A percentile compares a stretch with the other conserved stretches of the same genome.
phyloP scores from a whole-genome alignment of 2,797 vertebrate genomes.

The Danionella dracula region DNA sequence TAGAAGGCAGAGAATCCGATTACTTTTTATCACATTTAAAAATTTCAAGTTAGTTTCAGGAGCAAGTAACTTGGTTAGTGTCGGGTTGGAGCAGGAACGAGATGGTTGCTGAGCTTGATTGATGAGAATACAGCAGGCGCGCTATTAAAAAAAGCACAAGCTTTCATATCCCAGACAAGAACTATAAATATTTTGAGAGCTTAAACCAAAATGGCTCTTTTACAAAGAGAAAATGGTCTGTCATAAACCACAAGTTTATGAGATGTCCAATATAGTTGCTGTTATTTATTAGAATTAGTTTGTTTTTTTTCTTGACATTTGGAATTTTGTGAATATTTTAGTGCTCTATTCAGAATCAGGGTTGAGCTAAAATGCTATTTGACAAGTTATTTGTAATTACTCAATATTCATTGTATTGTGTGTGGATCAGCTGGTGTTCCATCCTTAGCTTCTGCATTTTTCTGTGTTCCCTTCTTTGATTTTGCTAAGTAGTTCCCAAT shows the following conservation, averaged over 20 bases:
- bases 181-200: conserved; percentile 74
- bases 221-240: conserved; percentile 60
- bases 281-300: too few species aligned
- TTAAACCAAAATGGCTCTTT: conserved; percentile 78
- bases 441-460: not conserved
- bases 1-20: conserved; percentile 86
- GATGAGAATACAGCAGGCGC: conserved; percentile 79
- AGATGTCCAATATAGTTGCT: conserved; percentile 35
- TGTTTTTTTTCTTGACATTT: too few species aligned
- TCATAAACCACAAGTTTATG: conserved; percentile 65
- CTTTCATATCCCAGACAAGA: conserved; percentile 78
- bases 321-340: too few species aligned
- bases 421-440: too few species aligned
- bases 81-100: conserved; percentile 70
- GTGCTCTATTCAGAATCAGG: too few species aligned
- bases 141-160: conserved; percentile 73
- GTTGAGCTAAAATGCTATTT: too few species aligned
- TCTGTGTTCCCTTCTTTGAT: not conserved
- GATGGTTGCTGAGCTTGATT: conserved; percentile 85
- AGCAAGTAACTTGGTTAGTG: conserved; percentile 88
- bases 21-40: conserved; percentile 94
- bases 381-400: too few species aligned
- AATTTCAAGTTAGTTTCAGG: conserved; percentile 89
- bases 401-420: too few species aligned
- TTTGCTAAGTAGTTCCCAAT: too few species aligned